Evolutionary conservation across 1,140 invertebrate genomes (phyloP), one percentile per base, ranked within the genome.

Genomic region (Piezodorus guildinii): DNA sequence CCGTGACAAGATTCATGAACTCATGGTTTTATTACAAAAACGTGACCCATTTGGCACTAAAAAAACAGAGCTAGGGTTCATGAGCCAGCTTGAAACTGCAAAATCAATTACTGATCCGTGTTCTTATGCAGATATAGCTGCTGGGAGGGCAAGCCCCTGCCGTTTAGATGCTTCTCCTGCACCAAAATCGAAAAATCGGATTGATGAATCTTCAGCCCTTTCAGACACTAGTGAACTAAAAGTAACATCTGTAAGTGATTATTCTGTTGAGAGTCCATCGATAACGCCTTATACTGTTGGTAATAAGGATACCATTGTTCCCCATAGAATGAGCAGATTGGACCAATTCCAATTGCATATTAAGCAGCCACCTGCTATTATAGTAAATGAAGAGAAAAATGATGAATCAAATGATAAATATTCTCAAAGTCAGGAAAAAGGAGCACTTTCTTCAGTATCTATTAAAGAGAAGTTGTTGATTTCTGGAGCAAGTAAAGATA

Each of bases 51-150:
- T 44, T 23, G 15, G 52, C 14, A 16, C 23, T 16, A 60, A 39
- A 60, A 25, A 17, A n/a, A 43, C 43, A 60, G 58, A 60, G n/a
- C 16, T 58, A 1, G 27, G 49, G 49, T 52, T 74, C 34, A 39
- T 39, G 34, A 39, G 34, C 34, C 6, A 4, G 3, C 9, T 39
- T 12, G 34, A 39, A 39, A 39, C 12, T 10, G 12, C 34, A 10
- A 39, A 39, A 39, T 39, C 12, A 39, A 39, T 10, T 39, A 39
- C 3, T 23, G 52, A 56, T 56, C 9, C 52, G 10, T 19, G n/a
- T 51, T 77, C 79, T n/a, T 80, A 80, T 70, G 79, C 79, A 54
- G 78, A 77, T 65, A 79, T 80, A 68, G 74, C 78, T 60, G 78
- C 78, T 39, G 78, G 80, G 60, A 72, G 76, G 65, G 73, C 72